Evolutionary conservation across 2,888 invertebrate species (phyloP), one percentile per base, ranked within the genome.

Genomic region (Nymphalis c-album): DNA sequence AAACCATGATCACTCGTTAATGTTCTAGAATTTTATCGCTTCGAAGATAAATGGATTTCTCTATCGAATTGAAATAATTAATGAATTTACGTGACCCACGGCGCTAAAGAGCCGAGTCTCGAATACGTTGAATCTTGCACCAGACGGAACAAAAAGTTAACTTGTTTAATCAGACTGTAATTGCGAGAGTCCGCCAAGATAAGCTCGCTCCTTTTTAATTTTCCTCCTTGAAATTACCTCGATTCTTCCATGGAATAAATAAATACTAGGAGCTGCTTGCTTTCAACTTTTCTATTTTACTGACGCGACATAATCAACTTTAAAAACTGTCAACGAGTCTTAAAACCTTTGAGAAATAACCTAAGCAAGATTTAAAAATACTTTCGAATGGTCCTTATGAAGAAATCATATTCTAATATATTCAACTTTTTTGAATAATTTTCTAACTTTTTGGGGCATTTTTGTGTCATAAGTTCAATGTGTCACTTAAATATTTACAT

Each of bases 141-240:
- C 18, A 35, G 35, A 13, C 18, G 18, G 18, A 57, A 40, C 20
- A 57, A 57, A 57, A 59, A 63, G 50, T 64, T 58, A 70, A 68
- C 46, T 66, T 45, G 68, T 72, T 70, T 68, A 64, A 68, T 67
- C 64, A 62, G 64, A 58, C 58, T 80, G 83, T 86, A 87, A 87
- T 87, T 85, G 82, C 82, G 78, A 83, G 83, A 81, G 82, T 77
- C 76, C 75, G 78, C 82, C 78, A 80, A 85, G 85, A 85, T 85
- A 87, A 87, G 82, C 83, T 84, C 81, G 81, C 84, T 87, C 80
- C 82, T 85, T 88, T 88, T 88, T 85, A 87, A 87, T 87, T 88
- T 85, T 84, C 80, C 77, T 77, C 78, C 83, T 85, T 82, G 80
- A 86, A 85, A 86, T 88, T 85, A 85, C 85, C 83, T 80, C 82